phyloP scores from a whole-genome alignment of 2,113 vertebrate species.

The Actinemys pallida region DNA sequence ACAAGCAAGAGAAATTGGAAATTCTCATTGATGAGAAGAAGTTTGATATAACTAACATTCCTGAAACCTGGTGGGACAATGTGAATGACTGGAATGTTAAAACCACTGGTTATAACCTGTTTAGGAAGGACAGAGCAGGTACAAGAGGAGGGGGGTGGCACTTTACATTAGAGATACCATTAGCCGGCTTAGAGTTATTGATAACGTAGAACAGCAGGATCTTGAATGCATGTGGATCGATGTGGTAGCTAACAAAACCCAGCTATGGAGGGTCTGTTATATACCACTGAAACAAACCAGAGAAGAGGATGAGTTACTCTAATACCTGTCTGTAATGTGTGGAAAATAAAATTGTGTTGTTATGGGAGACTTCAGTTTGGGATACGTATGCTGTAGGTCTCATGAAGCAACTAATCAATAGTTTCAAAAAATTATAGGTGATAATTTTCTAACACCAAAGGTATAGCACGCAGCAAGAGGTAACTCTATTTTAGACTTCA shows the following conservation, averaged over 20 bases:
- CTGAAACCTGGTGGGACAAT: slow-evolving; percentile 47
- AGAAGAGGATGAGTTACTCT: slow-evolving; percentile 30
- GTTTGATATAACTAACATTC: neutral
- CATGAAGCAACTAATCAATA: slow-evolving; percentile 1
- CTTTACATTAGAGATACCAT: slow-evolving; percentile 27
- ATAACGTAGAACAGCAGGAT: slow-evolving; percentile 46
- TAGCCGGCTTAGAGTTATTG: slow-evolving; percentile 45
- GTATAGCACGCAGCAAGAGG: neutral
- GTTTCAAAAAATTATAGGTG: slow-evolving; percentile 45
- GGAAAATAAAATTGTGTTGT: neutral
- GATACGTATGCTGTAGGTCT: slow-evolving; percentile 6
- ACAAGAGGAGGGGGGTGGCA: slow-evolving; percentile 22
- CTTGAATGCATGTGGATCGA: slow-evolving; percentile 30
- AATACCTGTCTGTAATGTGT: neutral
- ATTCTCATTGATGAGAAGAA: neutral
- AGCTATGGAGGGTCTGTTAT: neutral
- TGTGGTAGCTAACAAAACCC: slow-evolving; percentile 32
- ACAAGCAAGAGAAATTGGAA: slow-evolving; percentile 9
- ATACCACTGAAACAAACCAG: slow-evolving; percentile 44
- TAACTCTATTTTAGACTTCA: neutral
- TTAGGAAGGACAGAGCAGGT: slow-evolving; percentile 18
- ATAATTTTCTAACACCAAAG: neutral
- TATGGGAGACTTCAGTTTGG: slow-evolving; percentile 43
- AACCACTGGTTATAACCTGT: slow-evolving; percentile 24
- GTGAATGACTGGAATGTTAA: slow-evolving; percentile 33